Evolutionary conservation across 2,797 vertebrate species (phyloP), one percentile per base, ranked within the genome.

Genomic region (Melanotaenia maccullochi): DNA sequence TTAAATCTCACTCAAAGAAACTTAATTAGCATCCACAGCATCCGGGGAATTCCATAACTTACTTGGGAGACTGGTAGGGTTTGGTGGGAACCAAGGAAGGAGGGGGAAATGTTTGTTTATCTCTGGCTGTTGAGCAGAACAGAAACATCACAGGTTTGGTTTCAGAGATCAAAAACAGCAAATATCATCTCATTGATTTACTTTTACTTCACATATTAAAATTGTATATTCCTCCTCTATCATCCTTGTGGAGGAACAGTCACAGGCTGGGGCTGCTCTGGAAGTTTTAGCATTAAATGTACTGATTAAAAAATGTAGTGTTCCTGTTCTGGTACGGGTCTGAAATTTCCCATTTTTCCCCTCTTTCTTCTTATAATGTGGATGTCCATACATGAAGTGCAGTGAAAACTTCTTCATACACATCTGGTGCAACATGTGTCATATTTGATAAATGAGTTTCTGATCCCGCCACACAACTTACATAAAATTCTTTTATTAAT

Each of bases 11-110:
- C n/a, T 69, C 13, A 9, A 7, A 22, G n/a, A 55, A 22, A 9
- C 24, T 24, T 42, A n/a, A 60, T 38, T 9, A 36, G 52, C 25
- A 13, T 73, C 42, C 8, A 22, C 24, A 49, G 49, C 33, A 20
- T 59, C 3, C 11, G 18, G 11, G 60, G 25, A 73, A 79, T 32
- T 73, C 1, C 5, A 24, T 3, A 5, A 86, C 90, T 90, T 60
- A 93, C 91, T 32, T 28, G 1, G 78, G 55, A 62, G 20, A 44
- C 12, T 0, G 12, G 60, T 85, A 90, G 49, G 38, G 58, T 67
- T 47, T 32, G n/a, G 33, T 74, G 22, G 32, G 49, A 75, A 13
- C 69, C 58, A 68, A 35, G 78, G 76, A 80, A 80, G 55, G 2
- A 24, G 59, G 20, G 49, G 73, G 59, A 67, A 61, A 1, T 0